Evolutionary conservation across 2,797 vertebrate species (phyloP).

Genomic region (Falco naumanni): DNA sequence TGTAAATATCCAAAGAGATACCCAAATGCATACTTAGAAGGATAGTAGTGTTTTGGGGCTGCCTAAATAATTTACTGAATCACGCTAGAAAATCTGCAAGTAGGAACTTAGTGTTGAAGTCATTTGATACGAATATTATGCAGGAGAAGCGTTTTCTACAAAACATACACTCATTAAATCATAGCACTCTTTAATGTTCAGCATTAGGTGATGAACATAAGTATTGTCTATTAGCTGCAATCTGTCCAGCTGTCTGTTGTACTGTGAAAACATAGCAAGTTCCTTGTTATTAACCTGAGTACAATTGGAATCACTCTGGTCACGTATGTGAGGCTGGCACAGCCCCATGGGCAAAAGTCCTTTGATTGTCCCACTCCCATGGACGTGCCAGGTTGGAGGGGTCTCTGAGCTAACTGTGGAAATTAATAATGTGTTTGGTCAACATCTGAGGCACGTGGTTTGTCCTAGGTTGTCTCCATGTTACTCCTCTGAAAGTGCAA

Average conservation of each 20-base stretch:
- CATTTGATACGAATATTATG: background rate
- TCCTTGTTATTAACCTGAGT: background rate
- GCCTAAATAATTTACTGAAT: background rate
- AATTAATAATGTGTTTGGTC: background rate
- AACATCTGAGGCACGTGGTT: background rate
- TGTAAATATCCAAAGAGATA: background rate
- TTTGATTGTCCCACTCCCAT: background rate
- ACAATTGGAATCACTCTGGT: background rate
- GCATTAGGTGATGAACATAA: background rate
- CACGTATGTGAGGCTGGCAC: fast-evolving
- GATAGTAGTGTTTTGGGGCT: background rate
- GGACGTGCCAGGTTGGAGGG: background rate
- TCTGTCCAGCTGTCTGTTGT: background rate
- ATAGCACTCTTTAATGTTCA: background rate
- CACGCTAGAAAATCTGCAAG: background rate
- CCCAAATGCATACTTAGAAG: background rate
- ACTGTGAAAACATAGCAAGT: background rate
- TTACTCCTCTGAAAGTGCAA: background rate
- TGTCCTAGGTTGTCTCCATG: background rate
- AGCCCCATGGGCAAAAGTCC: background rate
- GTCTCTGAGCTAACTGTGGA: background rate
- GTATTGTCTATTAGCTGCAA: background rate
- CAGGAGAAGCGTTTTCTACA: background rate
- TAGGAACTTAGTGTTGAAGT: background rate
- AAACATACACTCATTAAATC: background rate